phyloP scores from a whole-genome alignment of 1,140 invertebrate genomes.

The Chionoecetes opilio region DNA sequence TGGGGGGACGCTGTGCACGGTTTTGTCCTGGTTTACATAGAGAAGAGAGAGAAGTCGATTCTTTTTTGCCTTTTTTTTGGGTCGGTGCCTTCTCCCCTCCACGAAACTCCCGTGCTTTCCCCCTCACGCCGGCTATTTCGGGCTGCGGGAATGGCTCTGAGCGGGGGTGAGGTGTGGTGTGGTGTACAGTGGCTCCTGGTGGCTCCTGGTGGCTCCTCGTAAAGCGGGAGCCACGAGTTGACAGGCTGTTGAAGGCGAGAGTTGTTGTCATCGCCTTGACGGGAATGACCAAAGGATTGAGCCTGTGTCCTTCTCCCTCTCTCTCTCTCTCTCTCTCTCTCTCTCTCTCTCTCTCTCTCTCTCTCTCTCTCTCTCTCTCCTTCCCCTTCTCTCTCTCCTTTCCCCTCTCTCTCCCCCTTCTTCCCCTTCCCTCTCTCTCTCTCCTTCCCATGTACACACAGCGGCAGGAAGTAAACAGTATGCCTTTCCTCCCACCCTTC shows the following conservation, averaged over 20 bases:
- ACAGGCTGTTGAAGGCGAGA: not conserved
- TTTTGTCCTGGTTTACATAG: conserved; percentile 54
- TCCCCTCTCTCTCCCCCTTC: conserved; percentile 20
- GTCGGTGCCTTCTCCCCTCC: not conserved
- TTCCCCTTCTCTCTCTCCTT: not conserved
- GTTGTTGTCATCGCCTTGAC: not conserved
- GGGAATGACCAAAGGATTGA: not conserved
- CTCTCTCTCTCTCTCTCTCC: not conserved
- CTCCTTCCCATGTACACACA: conserved; percentile 20
- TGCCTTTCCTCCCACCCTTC: not conserved
- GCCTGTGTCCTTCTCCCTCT: not conserved
- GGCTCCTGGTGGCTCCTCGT: conserved; percentile 7
- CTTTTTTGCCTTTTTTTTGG: conserved; percentile 41
- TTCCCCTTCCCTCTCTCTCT: conserved; percentile 31
- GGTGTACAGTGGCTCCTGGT: not conserved
- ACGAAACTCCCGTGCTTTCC: not conserved
- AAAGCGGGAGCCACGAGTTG: not conserved
- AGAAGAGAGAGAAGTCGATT: not conserved
- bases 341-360: not conserved
- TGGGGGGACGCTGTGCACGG: conserved; percentile 9
- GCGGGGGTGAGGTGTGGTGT: not conserved
- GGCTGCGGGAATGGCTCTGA: not conserved
- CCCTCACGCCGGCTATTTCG: conserved; percentile 21
- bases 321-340: not conserved
- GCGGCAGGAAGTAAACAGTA: conserved; percentile 16